A percentile compares a stretch with the other conserved stretches of the same genome.
Conservation (phyloP, 2,113 vertebrate species). For the Arenaria interpres region DNA sequence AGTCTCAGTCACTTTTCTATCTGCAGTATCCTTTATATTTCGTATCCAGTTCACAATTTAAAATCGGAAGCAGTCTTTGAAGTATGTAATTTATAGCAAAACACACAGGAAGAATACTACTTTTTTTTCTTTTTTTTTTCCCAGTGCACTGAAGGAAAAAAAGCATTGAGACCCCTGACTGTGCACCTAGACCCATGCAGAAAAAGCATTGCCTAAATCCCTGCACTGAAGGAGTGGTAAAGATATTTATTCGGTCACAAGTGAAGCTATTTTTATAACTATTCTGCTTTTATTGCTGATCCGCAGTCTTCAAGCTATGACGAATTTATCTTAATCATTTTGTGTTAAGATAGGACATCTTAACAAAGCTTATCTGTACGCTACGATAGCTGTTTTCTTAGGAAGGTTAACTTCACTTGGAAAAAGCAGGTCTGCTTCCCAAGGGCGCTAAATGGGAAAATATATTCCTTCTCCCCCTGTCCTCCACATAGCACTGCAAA, state of each 20-base stretch:
- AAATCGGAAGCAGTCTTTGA: not conserved
- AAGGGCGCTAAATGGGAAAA: not conserved
- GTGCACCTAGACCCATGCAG: not conserved
- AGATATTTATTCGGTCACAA: not conserved
- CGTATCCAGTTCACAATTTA: not conserved
- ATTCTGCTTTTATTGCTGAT: not conserved
- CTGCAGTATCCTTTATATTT: not conserved
- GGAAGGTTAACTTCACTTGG: not conserved
- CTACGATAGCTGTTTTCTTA: not conserved
- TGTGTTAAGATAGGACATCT: not conserved
- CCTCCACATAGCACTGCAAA: not conserved
- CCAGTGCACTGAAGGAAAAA: not conserved
- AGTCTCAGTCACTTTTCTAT: not conserved
- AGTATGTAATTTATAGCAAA: not conserved
- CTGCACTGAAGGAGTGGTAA: not conserved
- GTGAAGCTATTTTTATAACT: not conserved
- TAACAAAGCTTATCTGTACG: not conserved
- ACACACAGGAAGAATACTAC: not conserved
- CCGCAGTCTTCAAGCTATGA: not conserved
- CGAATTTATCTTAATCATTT: not conserved
- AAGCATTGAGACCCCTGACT: not conserved
- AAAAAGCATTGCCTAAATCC: not conserved
- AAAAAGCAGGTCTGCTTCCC: not conserved
- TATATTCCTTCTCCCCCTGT: not conserved
- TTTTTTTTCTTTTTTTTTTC: not conserved